Conservation (phyloP, 2,797 vertebrate species). For the Hirundo rustica region DNA sequence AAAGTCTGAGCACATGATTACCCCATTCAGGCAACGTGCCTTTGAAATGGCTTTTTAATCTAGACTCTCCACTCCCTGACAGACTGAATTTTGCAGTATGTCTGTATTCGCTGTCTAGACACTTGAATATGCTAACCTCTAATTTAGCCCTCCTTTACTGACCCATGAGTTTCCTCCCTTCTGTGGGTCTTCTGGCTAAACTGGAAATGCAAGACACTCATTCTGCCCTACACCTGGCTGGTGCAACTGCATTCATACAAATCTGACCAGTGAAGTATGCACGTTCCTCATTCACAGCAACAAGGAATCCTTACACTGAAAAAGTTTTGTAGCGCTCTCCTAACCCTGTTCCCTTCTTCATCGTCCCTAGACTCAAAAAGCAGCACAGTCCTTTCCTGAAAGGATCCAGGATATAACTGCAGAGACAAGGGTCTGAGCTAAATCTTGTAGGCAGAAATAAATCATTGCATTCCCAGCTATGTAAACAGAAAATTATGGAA, state of each 20-base stretch:
- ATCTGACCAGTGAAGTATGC: slow-evolving; percentile 36
- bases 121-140: slow-evolving; percentile 68
- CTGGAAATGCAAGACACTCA: slow-evolving; percentile 60
- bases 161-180: slow-evolving; percentile 63
- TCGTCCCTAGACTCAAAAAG: not conserved
- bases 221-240: slow-evolving; percentile 34
- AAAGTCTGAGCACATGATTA: slow-evolving; percentile 66
- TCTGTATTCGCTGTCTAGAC: slow-evolving; percentile 70
- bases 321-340: not conserved
- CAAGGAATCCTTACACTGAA: not conserved
- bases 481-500: not conserved
- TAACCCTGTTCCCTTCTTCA: not conserved
- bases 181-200: slow-evolving; percentile 67
- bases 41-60: slow-evolving; percentile 71
- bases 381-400: not conserved
- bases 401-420: not conserved
- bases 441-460: not conserved
- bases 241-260: slow-evolving; percentile 23
- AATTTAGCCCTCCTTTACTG: slow-evolving; percentile 69
- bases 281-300: not conserved
- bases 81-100: slow-evolving; percentile 64
- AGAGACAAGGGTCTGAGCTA: not conserved
- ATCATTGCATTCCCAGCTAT: not conserved
- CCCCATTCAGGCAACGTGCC: slow-evolving; percentile 58
- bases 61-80: slow-evolving; percentile 68